A percentile compares a stretch with the other conserved stretches of the same genome.
Evolutionary conservation across 2,888 invertebrate genomes (phyloP).

Genomic region (Diarsia brunnea): DNA sequence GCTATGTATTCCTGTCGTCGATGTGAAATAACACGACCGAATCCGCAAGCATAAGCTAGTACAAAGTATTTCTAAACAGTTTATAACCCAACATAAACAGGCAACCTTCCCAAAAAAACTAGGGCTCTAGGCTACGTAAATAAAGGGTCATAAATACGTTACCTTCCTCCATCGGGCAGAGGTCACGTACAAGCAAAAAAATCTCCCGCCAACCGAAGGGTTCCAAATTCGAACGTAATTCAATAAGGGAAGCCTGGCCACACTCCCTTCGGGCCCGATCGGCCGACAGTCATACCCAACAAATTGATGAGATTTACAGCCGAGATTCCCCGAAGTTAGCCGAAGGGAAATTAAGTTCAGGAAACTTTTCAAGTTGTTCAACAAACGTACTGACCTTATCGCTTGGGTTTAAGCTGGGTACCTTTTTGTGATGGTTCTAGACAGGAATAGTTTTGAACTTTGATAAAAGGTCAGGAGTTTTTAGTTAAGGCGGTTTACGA

Average conservation of each 20-base stretch:
- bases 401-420: slow-evolving; percentile 60
- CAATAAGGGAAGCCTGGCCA: slow-evolving; percentile 81
- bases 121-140: slow-evolving; percentile 67
- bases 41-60: background rate
- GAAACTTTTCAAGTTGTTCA: slow-evolving; percentile 81
- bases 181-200: slow-evolving; percentile 73
- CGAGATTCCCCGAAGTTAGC: slow-evolving; percentile 85
- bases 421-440: slow-evolving; percentile 62
- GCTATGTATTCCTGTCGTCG: background rate
- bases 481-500: slow-evolving; percentile 10
- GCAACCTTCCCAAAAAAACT: slow-evolving; percentile 42
- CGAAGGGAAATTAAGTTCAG: slow-evolving; percentile 86
- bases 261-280: slow-evolving; percentile 75
- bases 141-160: slow-evolving; percentile 75
- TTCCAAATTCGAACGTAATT: slow-evolving; percentile 79
- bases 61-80: background rate
- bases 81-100: slow-evolving; percentile 21
- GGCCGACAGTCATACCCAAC: slow-evolving; percentile 78
- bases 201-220: slow-evolving; percentile 68
- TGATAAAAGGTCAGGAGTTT: slow-evolving; percentile 51
- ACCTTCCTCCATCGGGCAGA: slow-evolving; percentile 62
- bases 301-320: slow-evolving; percentile 87
- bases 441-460: slow-evolving; percentile 55
- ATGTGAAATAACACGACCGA: background rate
- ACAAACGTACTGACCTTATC: slow-evolving; percentile 78